phyloP scores from a whole-genome alignment of 2,113 vertebrate genomes.

The Brachyhypopomus occidentalis region DNA sequence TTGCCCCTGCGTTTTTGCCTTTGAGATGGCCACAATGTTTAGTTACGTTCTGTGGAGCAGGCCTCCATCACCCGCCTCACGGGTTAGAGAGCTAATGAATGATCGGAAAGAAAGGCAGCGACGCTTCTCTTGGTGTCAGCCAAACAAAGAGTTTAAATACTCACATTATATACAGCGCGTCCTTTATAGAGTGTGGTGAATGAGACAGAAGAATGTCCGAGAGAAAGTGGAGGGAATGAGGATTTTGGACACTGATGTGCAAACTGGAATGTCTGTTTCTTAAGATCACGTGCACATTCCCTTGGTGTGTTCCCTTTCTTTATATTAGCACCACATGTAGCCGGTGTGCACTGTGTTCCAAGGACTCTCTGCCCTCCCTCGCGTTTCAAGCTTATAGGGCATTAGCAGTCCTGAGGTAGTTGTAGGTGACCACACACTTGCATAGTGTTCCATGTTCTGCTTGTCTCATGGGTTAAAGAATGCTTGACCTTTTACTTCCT shows the following conservation, averaged over 20 bases:
- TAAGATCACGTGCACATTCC: neutral
- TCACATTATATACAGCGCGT: too few species aligned
- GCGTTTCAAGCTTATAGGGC: neutral
- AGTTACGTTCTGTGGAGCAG: constrained; percentile 39
- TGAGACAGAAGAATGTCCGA: neutral
- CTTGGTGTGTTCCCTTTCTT: neutral
- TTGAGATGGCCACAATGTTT: constrained; percentile 23
- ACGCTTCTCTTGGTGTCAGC: neutral
- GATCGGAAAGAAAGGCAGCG: constrained; percentile 4
- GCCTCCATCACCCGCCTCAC: constrained; percentile 3
- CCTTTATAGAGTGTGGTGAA: neutral
- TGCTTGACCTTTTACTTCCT: constrained; percentile 2
- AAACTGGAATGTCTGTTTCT: neutral
- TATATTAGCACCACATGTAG: constrained; percentile 2
- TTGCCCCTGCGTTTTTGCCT: neutral
- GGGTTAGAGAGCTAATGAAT: constrained; percentile 28
- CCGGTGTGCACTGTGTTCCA: neutral
- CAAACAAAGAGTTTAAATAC: neutral
- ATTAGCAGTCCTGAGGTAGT: neutral
- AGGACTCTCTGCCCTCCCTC: too few species aligned
- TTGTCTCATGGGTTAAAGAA: neutral
- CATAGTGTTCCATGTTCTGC: neutral
- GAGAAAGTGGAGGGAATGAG: neutral
- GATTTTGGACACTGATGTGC: too few species aligned
- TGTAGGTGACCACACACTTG: neutral